These are phyloP conservation scores for Sebastes kiyomatsui DNA, from an alignment of 2,797 vertebrate species.

Conservation along the genomic window DNA sequence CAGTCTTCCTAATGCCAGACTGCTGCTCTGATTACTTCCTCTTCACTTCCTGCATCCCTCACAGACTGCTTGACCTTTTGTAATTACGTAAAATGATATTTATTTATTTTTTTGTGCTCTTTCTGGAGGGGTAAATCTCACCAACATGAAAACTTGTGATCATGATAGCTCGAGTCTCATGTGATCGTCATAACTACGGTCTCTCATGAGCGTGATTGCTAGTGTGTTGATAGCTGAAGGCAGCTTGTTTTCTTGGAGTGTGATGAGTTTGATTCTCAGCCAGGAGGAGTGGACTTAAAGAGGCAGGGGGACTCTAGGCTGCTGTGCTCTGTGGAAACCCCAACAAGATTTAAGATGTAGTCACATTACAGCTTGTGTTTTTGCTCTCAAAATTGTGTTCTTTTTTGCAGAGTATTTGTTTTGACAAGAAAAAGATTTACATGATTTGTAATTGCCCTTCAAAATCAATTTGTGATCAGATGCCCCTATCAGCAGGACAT, in stretches of 20 bases:
- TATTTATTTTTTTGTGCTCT: conserved; percentile 33
- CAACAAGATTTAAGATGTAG: neutral
- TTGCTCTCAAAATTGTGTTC: neutral
- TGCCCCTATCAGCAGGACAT: neutral
- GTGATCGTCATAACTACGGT: conserved; percentile 42
- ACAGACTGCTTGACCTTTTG: conserved; percentile 73
- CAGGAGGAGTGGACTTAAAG: conserved; percentile 35
- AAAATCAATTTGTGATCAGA: no score
- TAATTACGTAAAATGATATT: conserved; percentile 67
- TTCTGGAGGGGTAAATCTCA: conserved; percentile 44
- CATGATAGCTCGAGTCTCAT: conserved; percentile 55
- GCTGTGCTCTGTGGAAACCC: conserved; percentile 19
- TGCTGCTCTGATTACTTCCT: conserved; percentile 79
- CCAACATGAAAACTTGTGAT: conserved; percentile 49
- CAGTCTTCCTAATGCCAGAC: conserved; percentile 75
- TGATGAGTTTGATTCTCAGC: conserved; percentile 54
- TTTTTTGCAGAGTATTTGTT: conserved; percentile 2
- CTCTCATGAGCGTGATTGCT: conserved; percentile 37
- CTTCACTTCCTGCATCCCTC: conserved; percentile 71
- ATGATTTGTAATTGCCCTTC: neutral
- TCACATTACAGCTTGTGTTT: conserved; percentile 20
- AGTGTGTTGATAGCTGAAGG: conserved; percentile 60
- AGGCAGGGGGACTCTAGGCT: conserved; percentile 11
- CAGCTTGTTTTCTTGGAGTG: conserved; percentile 51
- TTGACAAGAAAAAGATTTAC: neutral